A percentile compares a stretch with the other conserved stretches of the same genome.
Conservation (phyloP, 2,888 invertebrate genomes). For the Tetrapedia diversipes region DNA sequence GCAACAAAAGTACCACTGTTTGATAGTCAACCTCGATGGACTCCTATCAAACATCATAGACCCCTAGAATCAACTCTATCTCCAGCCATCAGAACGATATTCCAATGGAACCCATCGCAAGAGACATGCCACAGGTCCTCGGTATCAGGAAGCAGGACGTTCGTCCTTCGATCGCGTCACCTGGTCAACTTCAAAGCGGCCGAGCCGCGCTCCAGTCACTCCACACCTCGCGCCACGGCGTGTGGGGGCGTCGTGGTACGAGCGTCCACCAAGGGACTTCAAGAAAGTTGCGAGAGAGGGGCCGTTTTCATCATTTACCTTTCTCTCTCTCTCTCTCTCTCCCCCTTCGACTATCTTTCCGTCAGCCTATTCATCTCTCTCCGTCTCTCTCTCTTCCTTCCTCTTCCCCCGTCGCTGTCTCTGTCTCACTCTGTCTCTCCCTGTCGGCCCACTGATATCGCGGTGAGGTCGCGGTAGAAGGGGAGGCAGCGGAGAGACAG, state of each 20-base stretch:
- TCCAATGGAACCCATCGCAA: neutral
- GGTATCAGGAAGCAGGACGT: conserved; percentile 1
- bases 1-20: no score
- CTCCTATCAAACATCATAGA: no score
- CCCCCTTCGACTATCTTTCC: conserved; percentile 10
- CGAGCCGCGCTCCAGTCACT: conserved; percentile 16
- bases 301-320: conserved; percentile 54
- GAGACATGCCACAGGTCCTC: neutral
- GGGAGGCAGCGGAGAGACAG: conserved; percentile 62
- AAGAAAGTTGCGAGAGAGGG: conserved; percentile 68
- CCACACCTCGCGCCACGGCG: conserved; percentile 15
- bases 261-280: conserved; percentile 50
- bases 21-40: no score
- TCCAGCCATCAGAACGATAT: no score
- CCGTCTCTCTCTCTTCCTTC: neutral
- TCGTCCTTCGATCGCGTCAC: neutral
- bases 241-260: conserved; percentile 62
- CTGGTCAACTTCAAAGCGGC: conserved; percentile 5
- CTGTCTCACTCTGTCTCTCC: conserved; percentile 58
- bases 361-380: conserved; percentile 5
- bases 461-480: conserved; percentile 62
- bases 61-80: no score
- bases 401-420: conserved; percentile 2
- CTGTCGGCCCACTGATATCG: conserved; percentile 62
- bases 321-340: conserved; percentile 1